Base-by-base conservation (phyloP, 2,113 vertebrate species). In the Eleginops maclovinus region DNA sequence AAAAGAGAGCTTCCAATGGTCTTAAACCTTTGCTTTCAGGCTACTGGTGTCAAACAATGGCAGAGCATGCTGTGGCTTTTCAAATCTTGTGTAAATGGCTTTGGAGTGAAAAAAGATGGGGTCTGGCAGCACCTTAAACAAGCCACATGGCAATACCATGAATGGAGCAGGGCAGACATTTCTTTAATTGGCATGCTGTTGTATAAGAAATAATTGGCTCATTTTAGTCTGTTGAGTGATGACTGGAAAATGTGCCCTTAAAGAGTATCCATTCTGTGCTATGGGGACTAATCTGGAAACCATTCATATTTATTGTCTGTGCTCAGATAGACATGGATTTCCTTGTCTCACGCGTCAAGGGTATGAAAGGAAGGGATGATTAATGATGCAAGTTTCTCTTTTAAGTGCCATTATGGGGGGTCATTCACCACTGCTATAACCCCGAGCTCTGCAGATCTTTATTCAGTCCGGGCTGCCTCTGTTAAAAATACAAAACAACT, bases 181-280 rank as follows among this genome's bases (percentile, higher is more conserved):
- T 95, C 95, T 95, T 93, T 97, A 96, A 97, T 96, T 97, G 96
- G 88, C 93, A 94, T 93, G 93, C 85, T 94, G 94, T 88, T 94
- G 94, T 63, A 86, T 93, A 93, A 95, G 93, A 96, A 97, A 96
- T 96, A 96, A 97, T 96, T 96, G 88, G 94, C 94, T 97, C 94
- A 96, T 97, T 97, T 93, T 95, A 96, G 95, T 95, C 93, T 87
- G 91, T 92, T 96, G 95, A 97, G 93, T 95, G 96, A 97, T 96
- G 94, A 94, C 94, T 94, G 92, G 91, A 96, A 96, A 97, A 96
- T 95, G 95, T 93, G 90, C 89, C 88, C 88, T 92, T 93, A 94
- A 94, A 93, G 95, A 89, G 81, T 83, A 86, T 79, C 89, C 88
- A 91, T 93, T 95, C 91, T 77, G 95, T 95, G 94, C 96, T 96